Percentiles rank a stretch among this genome's conserved stretches.
phyloP scores from a whole-genome alignment of 2,113 vertebrate genomes.

The Callionymus lyra region DNA sequence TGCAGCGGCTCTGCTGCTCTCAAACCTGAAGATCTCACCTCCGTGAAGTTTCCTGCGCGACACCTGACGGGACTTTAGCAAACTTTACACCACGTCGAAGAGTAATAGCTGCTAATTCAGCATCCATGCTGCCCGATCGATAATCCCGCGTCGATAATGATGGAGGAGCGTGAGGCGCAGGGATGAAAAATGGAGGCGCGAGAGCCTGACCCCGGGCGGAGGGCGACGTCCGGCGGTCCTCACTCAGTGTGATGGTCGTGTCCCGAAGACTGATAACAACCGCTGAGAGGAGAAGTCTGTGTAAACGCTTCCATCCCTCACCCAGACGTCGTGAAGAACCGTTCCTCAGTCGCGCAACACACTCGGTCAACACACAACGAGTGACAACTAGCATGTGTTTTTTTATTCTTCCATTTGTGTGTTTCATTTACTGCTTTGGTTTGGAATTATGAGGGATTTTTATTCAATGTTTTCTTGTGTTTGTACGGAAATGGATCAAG shows the following conservation, averaged over 20 bases:
- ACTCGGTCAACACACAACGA: too few relatives aligned
- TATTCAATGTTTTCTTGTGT: too few relatives aligned
- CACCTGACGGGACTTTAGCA: slow-evolving; percentile 41
- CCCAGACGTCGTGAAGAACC: too few relatives aligned
- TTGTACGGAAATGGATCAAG: too few relatives aligned
- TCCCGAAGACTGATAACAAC: slow-evolving; percentile 37
- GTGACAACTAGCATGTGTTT: too few relatives aligned
- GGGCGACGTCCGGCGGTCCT: slow-evolving; percentile 58
- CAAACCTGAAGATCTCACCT: slow-evolving; percentile 45
- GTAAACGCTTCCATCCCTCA: too few relatives aligned
- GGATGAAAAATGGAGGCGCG: slow-evolving; percentile 56
- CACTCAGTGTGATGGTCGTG: slow-evolving; percentile 20
- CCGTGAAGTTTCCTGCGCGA: slow-evolving; percentile 57
- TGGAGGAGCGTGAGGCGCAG: slow-evolving; percentile 46
- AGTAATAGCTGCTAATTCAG: slow-evolving; percentile 59
- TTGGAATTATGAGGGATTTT: too few relatives aligned
- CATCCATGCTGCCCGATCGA: slow-evolving; percentile 42
- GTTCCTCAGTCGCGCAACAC: too few relatives aligned
- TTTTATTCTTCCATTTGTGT: too few relatives aligned
- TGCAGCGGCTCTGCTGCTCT: slow-evolving; percentile 45
- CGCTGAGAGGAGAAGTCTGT: not conserved
- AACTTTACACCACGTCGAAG: slow-evolving; percentile 40
- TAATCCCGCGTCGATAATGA: slow-evolving; percentile 60
- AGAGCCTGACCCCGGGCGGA: slow-evolving; percentile 33
- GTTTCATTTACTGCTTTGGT: too few relatives aligned